These are phyloP conservation scores for Conus betulinus DNA, from an alignment of 1,140 invertebrate species.

Conservation along the genomic window DNA sequence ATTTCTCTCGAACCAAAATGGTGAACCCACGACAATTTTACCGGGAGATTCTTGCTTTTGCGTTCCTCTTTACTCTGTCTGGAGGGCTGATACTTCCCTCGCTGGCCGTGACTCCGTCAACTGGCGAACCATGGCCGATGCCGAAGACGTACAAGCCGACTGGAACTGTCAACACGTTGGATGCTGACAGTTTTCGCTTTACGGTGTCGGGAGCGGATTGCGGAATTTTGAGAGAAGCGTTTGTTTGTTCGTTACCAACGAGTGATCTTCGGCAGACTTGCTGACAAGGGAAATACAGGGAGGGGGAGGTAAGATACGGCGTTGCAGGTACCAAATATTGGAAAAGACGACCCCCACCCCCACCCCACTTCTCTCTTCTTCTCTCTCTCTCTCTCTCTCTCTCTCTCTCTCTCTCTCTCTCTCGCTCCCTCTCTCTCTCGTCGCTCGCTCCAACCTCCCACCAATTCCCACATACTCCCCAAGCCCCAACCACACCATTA, in stretches of 20 bases:
- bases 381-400: no score
- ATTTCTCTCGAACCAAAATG: not conserved
- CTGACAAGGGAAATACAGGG: conserved; percentile 26
- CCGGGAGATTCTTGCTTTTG: not conserved
- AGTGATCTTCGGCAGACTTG: conserved; percentile 49
- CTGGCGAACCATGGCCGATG: conserved; percentile 65
- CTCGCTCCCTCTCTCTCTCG: no score
- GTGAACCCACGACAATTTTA: not conserved
- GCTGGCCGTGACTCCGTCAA: not conserved
- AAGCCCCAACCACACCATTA: no score
- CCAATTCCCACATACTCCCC: no score
- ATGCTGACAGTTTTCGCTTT: conserved; percentile 60
- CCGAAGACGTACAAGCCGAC: conserved; percentile 53
- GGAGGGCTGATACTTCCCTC: not conserved
- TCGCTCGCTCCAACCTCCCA: no score
- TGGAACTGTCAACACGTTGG: conserved; percentile 45
- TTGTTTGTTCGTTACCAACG: conserved; percentile 53
- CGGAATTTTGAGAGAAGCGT: conserved; percentile 54
- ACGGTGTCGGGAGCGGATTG: conserved; percentile 37
- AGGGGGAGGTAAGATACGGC: no score
- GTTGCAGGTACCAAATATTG: not conserved
- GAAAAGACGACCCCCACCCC: no score
- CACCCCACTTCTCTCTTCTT: no score
- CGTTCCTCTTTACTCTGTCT: not conserved
- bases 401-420: no score